phyloP scores from a whole-genome alignment of 2,113 vertebrate genomes.

The Ciconia stormi region DNA sequence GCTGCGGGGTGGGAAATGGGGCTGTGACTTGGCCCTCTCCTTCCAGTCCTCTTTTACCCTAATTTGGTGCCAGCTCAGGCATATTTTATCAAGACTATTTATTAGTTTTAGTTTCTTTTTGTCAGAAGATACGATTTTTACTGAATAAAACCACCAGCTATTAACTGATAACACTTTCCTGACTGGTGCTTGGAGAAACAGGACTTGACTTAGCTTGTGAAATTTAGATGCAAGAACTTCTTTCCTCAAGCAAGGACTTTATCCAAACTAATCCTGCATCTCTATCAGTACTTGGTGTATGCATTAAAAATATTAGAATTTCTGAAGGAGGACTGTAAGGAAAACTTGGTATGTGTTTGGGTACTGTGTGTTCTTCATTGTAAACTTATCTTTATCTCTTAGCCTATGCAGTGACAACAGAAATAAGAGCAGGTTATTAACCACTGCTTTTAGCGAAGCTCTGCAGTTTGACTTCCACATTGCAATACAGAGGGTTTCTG shows the following conservation, averaged over 20 bases:
- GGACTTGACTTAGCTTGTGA: neutral
- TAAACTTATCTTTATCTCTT: neutral
- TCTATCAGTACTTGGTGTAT: neutral
- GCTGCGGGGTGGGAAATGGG: rapidly evolving
- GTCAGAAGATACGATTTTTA: neutral
- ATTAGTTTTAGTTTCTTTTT: neutral
- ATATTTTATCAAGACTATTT: rapidly evolving
- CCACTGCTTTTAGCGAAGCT: neutral
- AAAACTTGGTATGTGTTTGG: neutral
- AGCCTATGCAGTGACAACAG: neutral
- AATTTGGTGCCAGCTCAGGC: neutral
- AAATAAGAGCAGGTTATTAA: neutral
- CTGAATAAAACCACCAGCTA: neutral
- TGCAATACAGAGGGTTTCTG: neutral
- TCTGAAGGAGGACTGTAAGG: neutral
- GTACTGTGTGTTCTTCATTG: neutral
- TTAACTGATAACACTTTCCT: neutral
- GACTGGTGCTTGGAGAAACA: neutral
- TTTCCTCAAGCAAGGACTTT: neutral
- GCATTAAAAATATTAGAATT: neutral
- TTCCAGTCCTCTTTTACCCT: neutral
- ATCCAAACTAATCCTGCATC: neutral
- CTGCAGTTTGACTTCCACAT: neutral
- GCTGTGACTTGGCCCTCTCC: neutral
- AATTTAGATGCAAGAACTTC: neutral